Conservation (phyloP, 92 coral and sea anemone genomes). For the Porites cylindrica region DNA sequence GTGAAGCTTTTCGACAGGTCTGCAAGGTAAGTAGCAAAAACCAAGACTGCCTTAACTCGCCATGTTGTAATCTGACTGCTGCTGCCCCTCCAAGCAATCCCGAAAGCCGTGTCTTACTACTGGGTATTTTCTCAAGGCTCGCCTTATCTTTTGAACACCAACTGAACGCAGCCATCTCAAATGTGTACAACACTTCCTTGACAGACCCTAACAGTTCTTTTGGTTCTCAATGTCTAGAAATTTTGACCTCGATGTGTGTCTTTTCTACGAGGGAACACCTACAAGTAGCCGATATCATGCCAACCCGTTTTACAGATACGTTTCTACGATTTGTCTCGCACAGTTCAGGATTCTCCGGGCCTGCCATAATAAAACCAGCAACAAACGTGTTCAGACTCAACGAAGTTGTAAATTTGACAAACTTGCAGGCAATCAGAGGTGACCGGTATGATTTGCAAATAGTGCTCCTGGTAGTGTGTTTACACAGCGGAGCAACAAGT, state of each 20-base stretch:
- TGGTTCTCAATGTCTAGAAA: slow-evolving; percentile 68
- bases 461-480: slow-evolving; percentile 54
- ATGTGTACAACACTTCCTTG: slow-evolving; percentile 5
- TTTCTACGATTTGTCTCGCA: slow-evolving; percentile 59
- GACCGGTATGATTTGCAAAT: slow-evolving; percentile 63
- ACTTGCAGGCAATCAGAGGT: slow-evolving; percentile 29
- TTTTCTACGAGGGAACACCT: slow-evolving; percentile 54
- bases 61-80: slow-evolving; percentile 37
- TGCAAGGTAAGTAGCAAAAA: slow-evolving; percentile 73
- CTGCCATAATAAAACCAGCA: slow-evolving; percentile 54
- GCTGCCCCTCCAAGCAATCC: neutral
- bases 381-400: slow-evolving; percentile 55
- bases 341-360: slow-evolving; percentile 63
- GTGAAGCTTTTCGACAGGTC: slow-evolving; percentile 78
- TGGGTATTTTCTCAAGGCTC: slow-evolving; percentile 64
- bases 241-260: slow-evolving; percentile 64
- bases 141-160: slow-evolving; percentile 58
- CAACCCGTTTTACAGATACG: slow-evolving; percentile 27
- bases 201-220: slow-evolving; percentile 58
- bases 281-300: slow-evolving; percentile 44
- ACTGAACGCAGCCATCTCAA: slow-evolving; percentile 22
- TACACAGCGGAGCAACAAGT: slow-evolving; percentile 72
- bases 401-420: slow-evolving; percentile 43
- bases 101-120: slow-evolving; percentile 1
- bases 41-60: slow-evolving; percentile 33